A percentile compares a stretch with the other conserved stretches of the same genome.
These are phyloP conservation scores for Atta colombica DNA, from an alignment of 1,140 invertebrate species.

Conservation along the genomic window DNA sequence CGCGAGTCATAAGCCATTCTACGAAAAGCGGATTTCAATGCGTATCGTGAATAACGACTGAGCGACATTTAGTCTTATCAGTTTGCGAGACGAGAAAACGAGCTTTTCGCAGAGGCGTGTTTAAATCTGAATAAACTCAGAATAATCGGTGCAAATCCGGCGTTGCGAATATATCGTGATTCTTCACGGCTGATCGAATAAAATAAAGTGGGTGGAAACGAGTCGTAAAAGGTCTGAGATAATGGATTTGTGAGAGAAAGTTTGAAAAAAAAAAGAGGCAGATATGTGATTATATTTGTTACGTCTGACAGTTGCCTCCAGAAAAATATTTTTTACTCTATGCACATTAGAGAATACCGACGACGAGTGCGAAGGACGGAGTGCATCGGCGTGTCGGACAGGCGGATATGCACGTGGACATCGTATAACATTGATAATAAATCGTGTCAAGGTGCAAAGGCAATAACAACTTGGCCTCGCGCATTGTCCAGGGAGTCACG, in stretches of 20 bases:
- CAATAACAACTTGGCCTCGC: conserved; percentile 48
- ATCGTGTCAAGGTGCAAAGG: conserved; percentile 59
- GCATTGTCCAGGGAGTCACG: conserved; percentile 44
- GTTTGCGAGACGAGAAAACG: not conserved
- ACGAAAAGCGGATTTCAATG: not conserved
- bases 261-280: not conserved
- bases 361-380: not conserved
- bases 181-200: not conserved
- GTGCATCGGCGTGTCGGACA: conserved; percentile 14
- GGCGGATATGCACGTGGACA: conserved; percentile 22
- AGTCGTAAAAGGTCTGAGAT: conserved; percentile 15
- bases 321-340: conserved; percentile 12
- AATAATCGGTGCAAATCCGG: not conserved
- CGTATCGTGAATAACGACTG: not conserved
- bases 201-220: not conserved
- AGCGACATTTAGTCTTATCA: conserved; percentile 17
- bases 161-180: not conserved
- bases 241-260: not conserved
- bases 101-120: not conserved
- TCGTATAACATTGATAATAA: conserved; percentile 41
- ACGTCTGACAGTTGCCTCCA: not conserved
- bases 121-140: not conserved
- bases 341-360: not conserved
- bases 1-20: not conserved
- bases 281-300: conserved; percentile 19